phyloP scores from a whole-genome alignment of 2,113 vertebrate genomes.

The Regulus satrapa region DNA sequence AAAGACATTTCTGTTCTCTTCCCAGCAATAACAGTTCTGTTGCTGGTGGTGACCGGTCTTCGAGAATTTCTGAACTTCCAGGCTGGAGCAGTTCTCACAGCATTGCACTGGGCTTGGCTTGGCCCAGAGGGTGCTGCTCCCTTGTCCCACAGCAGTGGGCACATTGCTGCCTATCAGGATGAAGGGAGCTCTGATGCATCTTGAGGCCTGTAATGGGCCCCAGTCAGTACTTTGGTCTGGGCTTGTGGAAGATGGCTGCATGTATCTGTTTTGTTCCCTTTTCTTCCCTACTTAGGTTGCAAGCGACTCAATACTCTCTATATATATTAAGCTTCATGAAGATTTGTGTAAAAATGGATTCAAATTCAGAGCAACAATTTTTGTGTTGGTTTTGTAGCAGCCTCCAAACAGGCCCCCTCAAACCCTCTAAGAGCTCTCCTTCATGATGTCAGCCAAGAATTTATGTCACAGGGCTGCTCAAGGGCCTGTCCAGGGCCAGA shows the following conservation, averaged over 20 bases:
- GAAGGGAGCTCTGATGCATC: fast-evolving
- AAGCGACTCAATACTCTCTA: not conserved
- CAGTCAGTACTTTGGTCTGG: not conserved
- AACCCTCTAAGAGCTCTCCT: not conserved
- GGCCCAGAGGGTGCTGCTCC: not conserved
- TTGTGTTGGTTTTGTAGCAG: not conserved
- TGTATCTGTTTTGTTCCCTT: not conserved
- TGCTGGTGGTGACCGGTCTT: not conserved
- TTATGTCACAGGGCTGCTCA: not conserved
- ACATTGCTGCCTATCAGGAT: fast-evolving
- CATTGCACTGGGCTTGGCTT: not conserved
- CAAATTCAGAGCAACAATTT: not conserved
- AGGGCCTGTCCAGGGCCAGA: not conserved
- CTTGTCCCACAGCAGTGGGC: not conserved
- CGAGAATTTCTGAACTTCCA: not conserved
- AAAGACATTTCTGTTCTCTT: not conserved
- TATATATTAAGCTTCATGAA: not conserved
- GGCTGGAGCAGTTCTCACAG: not conserved
- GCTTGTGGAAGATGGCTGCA: not conserved
- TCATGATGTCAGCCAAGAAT: not conserved
- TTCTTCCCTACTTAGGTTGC: not conserved
- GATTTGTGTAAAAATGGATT: not conserved
- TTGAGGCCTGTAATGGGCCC: not conserved
- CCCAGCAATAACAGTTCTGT: not conserved
- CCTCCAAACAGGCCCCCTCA: not conserved